Base-by-base conservation (phyloP, 2,113 vertebrate genomes). In the Sterna hirundo region DNA sequence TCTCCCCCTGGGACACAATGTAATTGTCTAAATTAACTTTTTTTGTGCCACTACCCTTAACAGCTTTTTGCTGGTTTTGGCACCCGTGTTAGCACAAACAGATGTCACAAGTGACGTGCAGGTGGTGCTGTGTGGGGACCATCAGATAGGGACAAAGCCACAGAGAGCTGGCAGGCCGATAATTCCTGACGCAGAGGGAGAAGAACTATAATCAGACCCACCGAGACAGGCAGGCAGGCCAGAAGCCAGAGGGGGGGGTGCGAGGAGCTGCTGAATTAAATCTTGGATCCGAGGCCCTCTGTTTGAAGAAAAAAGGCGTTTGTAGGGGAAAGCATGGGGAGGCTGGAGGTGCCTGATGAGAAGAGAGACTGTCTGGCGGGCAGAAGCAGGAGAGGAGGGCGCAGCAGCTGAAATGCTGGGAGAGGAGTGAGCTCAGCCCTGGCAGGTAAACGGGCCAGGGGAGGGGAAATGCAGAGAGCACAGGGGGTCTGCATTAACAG, bases 401-500 rank as follows among this genome's bases (percentile, higher is more conserved):
- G 0, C 38, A 20, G n/a, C 3, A 17, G 26, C 68, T 19, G 62
- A 55, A 64, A 25, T 5, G 16, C 22, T 30, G 18, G 8, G 20
- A 26, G 38, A 36, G 23, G 13, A 54, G 12, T 1, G 19, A 86
- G 34, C 18, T 52, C 32, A 10, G 4, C 10, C 12, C 5, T 1
- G 16, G 10, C 21, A 15, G 15, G 14, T 19, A 5, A 60, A 30
- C 19, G 7, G 52, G 12, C 8, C 38, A 5, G 44, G 27, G 57
- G 13, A 22, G 11, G 32, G 14, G 1, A 21, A 10, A 4, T 12
- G 15, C 0, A 4, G 21, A 51, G 25, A 32, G 27, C 11, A 38
- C 30, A 25, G 23, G 7, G 19, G 8, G 5, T 16, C 22, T 26
- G 13, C 71, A 20, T 64, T 32, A 49, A 34, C 3, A 38, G 25